Evolutionary conservation across 2,113 vertebrate genomes (phyloP).

Genomic region (Puffinus mauretanicus): DNA sequence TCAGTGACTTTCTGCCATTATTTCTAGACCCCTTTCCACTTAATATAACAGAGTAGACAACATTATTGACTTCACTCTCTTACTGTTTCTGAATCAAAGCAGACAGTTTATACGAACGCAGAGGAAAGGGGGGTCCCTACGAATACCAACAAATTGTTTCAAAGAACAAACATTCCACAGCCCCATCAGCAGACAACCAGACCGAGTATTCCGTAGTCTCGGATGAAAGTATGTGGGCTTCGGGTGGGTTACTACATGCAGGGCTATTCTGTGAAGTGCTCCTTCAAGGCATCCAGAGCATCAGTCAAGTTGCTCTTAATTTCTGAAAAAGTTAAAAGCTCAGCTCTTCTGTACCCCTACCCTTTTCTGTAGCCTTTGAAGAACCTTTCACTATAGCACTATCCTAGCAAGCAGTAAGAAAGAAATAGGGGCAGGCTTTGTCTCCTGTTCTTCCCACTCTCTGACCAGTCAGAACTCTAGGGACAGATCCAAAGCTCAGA

Average conservation of each 20-base stretch:
- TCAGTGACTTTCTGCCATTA: neutral
- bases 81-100: neutral
- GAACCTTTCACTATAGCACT: neutral
- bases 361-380: neutral
- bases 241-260: neutral
- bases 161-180: neutral
- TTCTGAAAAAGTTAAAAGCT: neutral
- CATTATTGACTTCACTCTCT: neutral
- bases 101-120: rapidly evolving
- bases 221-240: neutral
- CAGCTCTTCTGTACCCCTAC: neutral
- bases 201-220: neutral
- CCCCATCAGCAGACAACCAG: neutral
- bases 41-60: neutral
- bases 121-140: neutral
- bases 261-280: neutral
- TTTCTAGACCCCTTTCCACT: neutral
- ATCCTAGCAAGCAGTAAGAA: neutral
- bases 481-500: neutral
- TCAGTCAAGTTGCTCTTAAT: neutral
- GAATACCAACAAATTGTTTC: neutral
- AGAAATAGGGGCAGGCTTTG: neutral
- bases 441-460: neutral
- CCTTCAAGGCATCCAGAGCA: neutral
- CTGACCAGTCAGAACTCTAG: neutral